Percentiles rank a stretch among this genome's conserved stretches.
Conservation (phyloP, 2,113 vertebrate species). For the Corythoichthys intestinalis region DNA sequence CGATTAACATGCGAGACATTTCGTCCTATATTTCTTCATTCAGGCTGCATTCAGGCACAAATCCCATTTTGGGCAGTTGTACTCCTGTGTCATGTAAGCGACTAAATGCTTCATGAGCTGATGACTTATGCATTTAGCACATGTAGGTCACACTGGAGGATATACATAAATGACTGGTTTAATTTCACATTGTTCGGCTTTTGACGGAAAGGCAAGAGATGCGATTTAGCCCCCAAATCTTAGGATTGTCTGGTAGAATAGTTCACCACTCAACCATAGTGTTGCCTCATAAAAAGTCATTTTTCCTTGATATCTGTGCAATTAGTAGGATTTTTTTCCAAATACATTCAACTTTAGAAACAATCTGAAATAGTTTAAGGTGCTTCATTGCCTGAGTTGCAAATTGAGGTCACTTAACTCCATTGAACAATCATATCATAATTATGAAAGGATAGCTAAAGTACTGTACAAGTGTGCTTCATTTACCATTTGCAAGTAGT, state of each 20-base stretch:
- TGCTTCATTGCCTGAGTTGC: not conserved
- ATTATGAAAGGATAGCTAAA: too few relatives aligned
- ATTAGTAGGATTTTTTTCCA: too few relatives aligned
- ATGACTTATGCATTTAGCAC: constrained; percentile 11
- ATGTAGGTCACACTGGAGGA: constrained; percentile 19
- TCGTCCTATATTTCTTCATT: constrained; percentile 7
- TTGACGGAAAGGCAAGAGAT: not conserved
- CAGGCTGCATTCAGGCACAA: constrained; percentile 1
- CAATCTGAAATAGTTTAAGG: not conserved
- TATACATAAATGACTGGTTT: not conserved
- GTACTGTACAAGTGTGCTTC: too few relatives aligned
- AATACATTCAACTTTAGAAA: too few relatives aligned
- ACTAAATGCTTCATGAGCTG: constrained; percentile 26
- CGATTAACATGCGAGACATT: not conserved
- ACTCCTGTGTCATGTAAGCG: constrained; percentile 16
- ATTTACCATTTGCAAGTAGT: not conserved
- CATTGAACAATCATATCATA: not conserved
- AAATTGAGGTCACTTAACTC: not conserved
- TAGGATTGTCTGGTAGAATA: too few relatives aligned
- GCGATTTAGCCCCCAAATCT: too few relatives aligned
- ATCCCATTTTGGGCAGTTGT: constrained; percentile 21
- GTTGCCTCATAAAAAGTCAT: too few relatives aligned
- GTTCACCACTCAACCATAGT: too few relatives aligned
- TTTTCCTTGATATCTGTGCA: too few relatives aligned
- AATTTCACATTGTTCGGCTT: not conserved